Base-by-base conservation (phyloP, 2,797 vertebrate species). In the Argentina silus region DNA sequence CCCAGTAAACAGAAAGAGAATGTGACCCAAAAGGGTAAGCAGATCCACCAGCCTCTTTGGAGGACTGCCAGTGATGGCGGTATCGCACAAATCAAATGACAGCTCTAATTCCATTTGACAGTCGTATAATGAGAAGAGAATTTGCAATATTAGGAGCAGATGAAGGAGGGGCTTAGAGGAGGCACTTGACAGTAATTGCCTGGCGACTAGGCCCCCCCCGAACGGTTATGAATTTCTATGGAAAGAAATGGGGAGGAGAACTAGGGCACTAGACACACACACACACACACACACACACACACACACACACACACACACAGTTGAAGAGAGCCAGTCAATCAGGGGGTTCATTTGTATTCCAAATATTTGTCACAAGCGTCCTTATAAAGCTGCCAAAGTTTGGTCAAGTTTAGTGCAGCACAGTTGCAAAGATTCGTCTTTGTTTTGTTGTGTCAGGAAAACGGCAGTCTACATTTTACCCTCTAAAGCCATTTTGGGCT, bases 151-250 rank as follows among this genome's bases (percentile, higher is more conserved):
- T 87, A 89, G 76, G 14, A 79, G 80, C 85, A 83, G 88, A 91
- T 89, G 70, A 84, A 62, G 84, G 90, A 85, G 85, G 79, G 74
- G 65, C 76, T 78, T 78, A 84, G 83, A 80, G 76, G 83, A 87
- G 87, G 76, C 80, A 81, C 85, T 90, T 80, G 87, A 83, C 87
- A 83, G 83, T 91, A 93, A 94, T 93, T 91, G 84, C 78, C 84
- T 87, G 61, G 78, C 75, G 77, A 85, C 80, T 75, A 75, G 80
- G 84, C 72, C 75, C 78, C 83, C 83, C 84, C 70, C 12, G 71
- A 72, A 78, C 73, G 69, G 72, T 70, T 77, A 57, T 80, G 75
- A 85, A 85, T 85, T 85, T 80, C 87, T 50, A 50, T 74, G 80
- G 88, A 79, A 69, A 23, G 68, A 73, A 79, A 74, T 75, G 47